Percentiles rank a stretch among this genome's conserved stretches.
These are phyloP conservation scores for Lasioglossum morio DNA, from an alignment of 2,888 invertebrate species.

Conservation along the genomic window DNA sequence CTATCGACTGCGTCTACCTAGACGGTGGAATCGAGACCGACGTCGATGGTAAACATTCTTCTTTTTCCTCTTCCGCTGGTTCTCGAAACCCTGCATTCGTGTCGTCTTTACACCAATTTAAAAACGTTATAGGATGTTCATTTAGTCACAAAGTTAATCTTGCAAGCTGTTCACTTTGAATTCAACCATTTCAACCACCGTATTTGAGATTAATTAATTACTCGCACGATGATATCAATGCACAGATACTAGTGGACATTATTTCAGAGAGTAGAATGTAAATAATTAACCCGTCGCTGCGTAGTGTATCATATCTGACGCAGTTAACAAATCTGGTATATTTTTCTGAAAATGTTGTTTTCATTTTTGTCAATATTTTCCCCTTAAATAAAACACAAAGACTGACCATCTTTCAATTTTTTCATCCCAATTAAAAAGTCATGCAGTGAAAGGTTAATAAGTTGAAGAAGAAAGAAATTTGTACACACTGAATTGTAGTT, in stretches of 20 bases:
- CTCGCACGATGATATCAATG: not conserved
- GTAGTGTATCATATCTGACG: too few relatives aligned
- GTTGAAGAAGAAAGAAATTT: too few relatives aligned
- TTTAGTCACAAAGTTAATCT: not conserved
- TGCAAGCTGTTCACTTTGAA: not conserved
- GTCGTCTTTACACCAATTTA: not conserved
- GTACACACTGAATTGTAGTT: not conserved
- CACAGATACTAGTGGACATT: not conserved
- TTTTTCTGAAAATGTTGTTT: too few relatives aligned
- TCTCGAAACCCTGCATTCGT: too few relatives aligned
- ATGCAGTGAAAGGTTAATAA: not conserved
- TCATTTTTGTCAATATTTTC: too few relatives aligned
- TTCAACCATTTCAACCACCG: not conserved
- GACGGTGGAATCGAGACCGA: not conserved
- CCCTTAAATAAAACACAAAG: too few relatives aligned
- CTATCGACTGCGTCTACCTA: slow-evolving; percentile 10
- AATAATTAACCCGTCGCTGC: too few relatives aligned
- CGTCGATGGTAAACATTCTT: not conserved
- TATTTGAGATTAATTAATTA: not conserved
- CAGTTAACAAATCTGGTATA: too few relatives aligned
- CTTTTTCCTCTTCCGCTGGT: not conserved
- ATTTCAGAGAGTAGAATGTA: not conserved
- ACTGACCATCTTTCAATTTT: too few relatives aligned
- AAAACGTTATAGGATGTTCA: not conserved
- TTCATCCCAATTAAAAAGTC: too few relatives aligned